These are phyloP conservation scores for Anguilla rostrata DNA, from an alignment of 2,113 vertebrate species.

Conservation along the genomic window DNA sequence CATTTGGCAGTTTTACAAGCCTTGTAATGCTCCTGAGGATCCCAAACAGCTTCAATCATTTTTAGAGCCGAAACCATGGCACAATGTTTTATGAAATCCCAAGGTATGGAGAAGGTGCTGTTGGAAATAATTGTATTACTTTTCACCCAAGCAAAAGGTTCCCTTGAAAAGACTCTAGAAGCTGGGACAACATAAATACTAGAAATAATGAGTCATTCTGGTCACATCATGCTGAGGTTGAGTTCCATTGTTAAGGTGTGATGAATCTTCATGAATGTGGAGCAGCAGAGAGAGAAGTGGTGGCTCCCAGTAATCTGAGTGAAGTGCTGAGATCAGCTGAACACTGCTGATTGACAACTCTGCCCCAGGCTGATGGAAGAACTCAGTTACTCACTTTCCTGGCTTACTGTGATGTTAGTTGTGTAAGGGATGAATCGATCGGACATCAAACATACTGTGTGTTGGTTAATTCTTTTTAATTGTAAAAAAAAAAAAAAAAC, in stretches of 20 bases:
- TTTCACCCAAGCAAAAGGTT: conserved; percentile 13
- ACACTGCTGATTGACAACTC: conserved; percentile 11
- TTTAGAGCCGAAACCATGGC: conserved; percentile 23
- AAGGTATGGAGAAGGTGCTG: background rate
- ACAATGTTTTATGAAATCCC: conserved; percentile 19
- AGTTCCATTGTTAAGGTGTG: conserved; percentile 4
- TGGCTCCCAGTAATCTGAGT: background rate
- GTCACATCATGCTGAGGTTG: conserved; percentile 1
- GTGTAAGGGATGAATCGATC: background rate
- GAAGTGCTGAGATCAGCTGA: conserved; percentile 16
- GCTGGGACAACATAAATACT: conserved; percentile 3
- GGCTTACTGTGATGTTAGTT: background rate
- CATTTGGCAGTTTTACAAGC: conserved; percentile 22
- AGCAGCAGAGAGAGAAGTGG: background rate
- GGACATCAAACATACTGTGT: background rate
- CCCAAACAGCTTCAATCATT: conserved; percentile 23
- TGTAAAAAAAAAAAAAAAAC: background rate
- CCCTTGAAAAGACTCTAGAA: background rate
- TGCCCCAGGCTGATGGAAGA: background rate
- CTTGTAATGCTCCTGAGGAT: conserved; percentile 22
- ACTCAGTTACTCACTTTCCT: background rate
- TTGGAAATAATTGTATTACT: conserved; percentile 1
- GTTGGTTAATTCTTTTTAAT: background rate
- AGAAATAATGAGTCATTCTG: conserved; percentile 17
- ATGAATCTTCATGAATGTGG: conserved; percentile 1